Conservation (phyloP, 2,113 vertebrate genomes). For the Lethenteron reissneri region DNA sequence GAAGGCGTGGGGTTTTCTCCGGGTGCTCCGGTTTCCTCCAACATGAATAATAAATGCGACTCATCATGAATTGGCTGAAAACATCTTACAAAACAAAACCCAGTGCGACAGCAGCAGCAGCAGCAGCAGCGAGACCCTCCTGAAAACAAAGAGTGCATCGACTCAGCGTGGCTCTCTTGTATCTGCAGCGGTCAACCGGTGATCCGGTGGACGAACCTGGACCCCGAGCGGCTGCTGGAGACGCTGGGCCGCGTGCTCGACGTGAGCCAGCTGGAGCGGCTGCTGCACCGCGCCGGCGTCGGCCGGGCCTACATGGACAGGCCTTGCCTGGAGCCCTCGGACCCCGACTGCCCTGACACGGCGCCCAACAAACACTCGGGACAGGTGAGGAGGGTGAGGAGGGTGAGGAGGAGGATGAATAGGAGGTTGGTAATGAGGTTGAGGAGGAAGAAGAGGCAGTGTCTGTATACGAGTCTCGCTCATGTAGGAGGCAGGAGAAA, state of each 20-base stretch:
- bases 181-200: constrained; percentile 53
- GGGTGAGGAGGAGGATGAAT: not conserved
- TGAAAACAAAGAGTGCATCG: too few species aligned
- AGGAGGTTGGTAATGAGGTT: not conserved
- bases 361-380: constrained; percentile 54
- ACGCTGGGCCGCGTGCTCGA: constrained; percentile 77
- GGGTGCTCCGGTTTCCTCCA: too few species aligned
- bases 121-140: too few species aligned
- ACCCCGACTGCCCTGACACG: constrained; percentile 57
- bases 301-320: constrained; percentile 88
- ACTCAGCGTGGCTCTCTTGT: constrained; percentile 6
- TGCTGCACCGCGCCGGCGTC: constrained; percentile 89
- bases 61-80: not conserved
- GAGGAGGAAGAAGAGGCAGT: too few species aligned
- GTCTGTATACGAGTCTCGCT: too few species aligned
- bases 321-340: constrained; percentile 56
- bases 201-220: constrained; percentile 95
- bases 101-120: too few species aligned
- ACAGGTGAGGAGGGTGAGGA: constrained; percentile 18
- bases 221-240: constrained; percentile 74
- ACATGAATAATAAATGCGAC: too few species aligned
- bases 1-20: too few species aligned
- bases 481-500: too few species aligned
- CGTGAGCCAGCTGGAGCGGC: constrained; percentile 74
- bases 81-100: not conserved